These are phyloP conservation scores for Eurystomus gularis DNA, from an alignment of 2,113 vertebrate species.

Conservation along the genomic window DNA sequence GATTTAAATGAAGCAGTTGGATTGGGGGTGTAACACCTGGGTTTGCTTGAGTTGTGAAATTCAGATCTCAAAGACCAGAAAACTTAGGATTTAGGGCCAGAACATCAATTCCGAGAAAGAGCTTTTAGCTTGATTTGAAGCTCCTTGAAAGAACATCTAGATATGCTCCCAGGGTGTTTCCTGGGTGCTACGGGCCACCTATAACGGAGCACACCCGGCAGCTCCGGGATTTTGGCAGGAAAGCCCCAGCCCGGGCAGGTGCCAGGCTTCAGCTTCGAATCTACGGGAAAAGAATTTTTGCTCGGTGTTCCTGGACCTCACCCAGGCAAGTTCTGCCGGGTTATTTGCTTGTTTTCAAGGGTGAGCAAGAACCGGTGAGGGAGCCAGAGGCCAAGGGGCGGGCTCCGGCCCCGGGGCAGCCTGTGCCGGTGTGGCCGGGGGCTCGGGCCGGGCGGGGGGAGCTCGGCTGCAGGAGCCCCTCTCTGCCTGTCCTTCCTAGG, in stretches of 20 bases:
- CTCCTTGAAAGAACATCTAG: background rate
- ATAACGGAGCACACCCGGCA: fast-evolving
- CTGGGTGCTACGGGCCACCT: fast-evolving
- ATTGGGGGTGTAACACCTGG: fast-evolving
- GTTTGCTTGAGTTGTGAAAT: background rate
- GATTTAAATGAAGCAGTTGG: background rate
- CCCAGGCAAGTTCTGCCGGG: fast-evolving
- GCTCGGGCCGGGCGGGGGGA: background rate
- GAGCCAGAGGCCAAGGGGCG: fast-evolving
- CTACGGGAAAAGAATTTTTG: fast-evolving
- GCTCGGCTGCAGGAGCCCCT: fast-evolving
- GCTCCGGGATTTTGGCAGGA: fast-evolving
- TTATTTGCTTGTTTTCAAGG: fast-evolving
- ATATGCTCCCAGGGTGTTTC: fast-evolving
- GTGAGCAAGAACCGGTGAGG: fast-evolving
- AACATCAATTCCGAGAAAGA: background rate
- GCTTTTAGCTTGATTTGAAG: background rate
- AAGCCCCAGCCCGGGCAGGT: fast-evolving
- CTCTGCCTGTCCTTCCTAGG: fast-evolving
- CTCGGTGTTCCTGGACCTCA: fast-evolving
- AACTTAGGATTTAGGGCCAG: background rate
- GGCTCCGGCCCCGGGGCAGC: background rate
- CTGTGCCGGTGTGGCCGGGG: fast-evolving
- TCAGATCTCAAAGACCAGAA: background rate
- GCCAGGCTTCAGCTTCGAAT: background rate